Base-by-base conservation (phyloP, 1,140 invertebrate genomes). In the Metaphire vulgaris region DNA sequence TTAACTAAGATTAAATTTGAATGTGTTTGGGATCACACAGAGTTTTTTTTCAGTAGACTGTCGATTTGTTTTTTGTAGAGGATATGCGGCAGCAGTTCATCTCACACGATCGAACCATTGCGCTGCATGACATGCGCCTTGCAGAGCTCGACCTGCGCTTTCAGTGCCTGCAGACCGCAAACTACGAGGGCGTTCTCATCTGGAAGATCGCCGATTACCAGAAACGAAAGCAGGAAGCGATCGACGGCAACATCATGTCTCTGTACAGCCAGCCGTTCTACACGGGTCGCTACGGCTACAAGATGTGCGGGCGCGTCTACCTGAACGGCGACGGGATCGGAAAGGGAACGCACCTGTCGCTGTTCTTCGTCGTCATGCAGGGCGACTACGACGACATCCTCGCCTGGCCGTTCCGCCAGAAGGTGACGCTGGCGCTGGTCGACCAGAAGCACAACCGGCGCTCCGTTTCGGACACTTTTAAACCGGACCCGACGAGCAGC, bases 391-490 rank as follows among this genome's bases (percentile, higher is more conserved):
- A 95, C 83, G 89, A 91, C 74, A 90, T 89, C 34, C 82, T 94
- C 16, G 89, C 90, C 74, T 94, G 92, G 93, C 91, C 91, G 0
- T 94, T 94, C 84, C 89, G 89, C 81, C 92, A 92, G 0, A 88
- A 89, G 78, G 91, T 94, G 67, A 89, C 88, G 15, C 89, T 94
- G 78, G 89, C 88, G 0, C 66, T 83, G 33, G 56, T 82, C 12
- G 79, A 82, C 74, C 79, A 81, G 31, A 74, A 21, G 21, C 2
- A 21, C 12, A 69, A 30, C 28, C 31, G 32, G 26, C n/a, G 34
- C 2, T 16, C 74, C 77, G 72, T 72, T 78, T 78, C 74, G 41
- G 76, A 75, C n/a, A 79, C 78, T 69, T 80, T 80, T 72, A 82
- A 81, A 14, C 83, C 83, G 65, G 83, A 84, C 31, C 83, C 82